Conservation (phyloP, 2,113 vertebrate genomes). For the Entelurus aequoreus region DNA sequence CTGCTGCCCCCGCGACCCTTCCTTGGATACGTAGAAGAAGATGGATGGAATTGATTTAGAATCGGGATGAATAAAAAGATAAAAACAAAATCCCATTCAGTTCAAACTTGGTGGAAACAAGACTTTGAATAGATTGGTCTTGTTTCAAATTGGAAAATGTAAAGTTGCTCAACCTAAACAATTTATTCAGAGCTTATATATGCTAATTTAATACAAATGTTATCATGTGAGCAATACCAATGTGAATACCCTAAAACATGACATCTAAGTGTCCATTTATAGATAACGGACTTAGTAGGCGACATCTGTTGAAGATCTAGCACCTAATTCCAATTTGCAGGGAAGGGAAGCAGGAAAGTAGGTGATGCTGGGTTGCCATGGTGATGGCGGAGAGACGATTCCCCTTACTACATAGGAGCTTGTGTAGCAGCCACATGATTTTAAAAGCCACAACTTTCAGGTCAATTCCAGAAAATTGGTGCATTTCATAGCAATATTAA, state of each 20-base stretch:
- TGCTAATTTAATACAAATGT: too few species aligned
- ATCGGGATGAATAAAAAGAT: too few species aligned
- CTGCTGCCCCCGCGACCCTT: too few species aligned
- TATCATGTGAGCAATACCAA: background rate
- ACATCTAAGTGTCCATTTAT: background rate
- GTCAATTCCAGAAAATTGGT: background rate
- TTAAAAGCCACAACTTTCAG: background rate
- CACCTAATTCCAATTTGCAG: background rate
- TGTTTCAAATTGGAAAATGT: too few species aligned
- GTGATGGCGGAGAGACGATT: background rate
- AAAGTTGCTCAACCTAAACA: too few species aligned
- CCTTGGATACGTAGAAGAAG: too few species aligned
- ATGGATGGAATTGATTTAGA: too few species aligned
- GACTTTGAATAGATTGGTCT: too few species aligned
- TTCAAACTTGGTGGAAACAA: too few species aligned
- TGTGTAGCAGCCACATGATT: background rate
- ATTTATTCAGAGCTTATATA: too few species aligned
- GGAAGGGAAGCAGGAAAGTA: background rate
- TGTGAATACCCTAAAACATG: background rate
- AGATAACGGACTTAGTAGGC: background rate
- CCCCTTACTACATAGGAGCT: background rate
- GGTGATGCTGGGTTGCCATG: background rate
- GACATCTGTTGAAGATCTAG: background rate
- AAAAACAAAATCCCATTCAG: too few species aligned
- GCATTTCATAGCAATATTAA: background rate